These are phyloP conservation scores for Apolygus lucorum DNA, from an alignment of 1,140 invertebrate genomes.

Conservation along the genomic window DNA sequence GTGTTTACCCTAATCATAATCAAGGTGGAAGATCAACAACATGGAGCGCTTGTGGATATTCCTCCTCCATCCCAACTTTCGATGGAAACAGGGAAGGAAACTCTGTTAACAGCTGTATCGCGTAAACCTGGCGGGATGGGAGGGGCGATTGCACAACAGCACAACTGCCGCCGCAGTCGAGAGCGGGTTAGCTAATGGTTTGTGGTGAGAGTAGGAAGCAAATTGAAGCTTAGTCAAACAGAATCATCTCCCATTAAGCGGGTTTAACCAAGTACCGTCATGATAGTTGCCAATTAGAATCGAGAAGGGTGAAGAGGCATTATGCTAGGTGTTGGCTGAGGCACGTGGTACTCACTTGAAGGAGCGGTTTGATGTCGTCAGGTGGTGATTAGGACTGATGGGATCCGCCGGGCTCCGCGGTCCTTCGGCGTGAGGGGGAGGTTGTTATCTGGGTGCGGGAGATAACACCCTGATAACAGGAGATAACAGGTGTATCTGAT, in stretches of 20 bases:
- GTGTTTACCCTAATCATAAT: no score
- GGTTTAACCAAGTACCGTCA: neutral
- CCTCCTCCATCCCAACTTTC: no score
- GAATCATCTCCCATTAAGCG: neutral
- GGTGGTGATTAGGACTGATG: neutral
- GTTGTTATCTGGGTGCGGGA: neutral
- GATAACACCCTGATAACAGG: neutral
- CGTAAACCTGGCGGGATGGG: no score
- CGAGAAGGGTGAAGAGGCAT: neutral
- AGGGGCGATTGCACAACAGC: neutral
- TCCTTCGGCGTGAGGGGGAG: neutral
- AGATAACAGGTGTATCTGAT: no score
- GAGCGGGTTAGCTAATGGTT: neutral
- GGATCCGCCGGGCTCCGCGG: no score
- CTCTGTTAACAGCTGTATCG: no score
- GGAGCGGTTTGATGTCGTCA: neutral
- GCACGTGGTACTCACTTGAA: neutral
- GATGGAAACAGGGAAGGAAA: no score
- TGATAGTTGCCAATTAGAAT: neutral
- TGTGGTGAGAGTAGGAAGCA: neutral
- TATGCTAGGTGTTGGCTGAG: no score
- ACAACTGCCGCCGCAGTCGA: neutral
- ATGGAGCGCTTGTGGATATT: no score
- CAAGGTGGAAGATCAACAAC: no score
- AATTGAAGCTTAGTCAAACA: neutral